Conservation (phyloP, 2,888 invertebrate species). For the Chymomyza amoena region DNA sequence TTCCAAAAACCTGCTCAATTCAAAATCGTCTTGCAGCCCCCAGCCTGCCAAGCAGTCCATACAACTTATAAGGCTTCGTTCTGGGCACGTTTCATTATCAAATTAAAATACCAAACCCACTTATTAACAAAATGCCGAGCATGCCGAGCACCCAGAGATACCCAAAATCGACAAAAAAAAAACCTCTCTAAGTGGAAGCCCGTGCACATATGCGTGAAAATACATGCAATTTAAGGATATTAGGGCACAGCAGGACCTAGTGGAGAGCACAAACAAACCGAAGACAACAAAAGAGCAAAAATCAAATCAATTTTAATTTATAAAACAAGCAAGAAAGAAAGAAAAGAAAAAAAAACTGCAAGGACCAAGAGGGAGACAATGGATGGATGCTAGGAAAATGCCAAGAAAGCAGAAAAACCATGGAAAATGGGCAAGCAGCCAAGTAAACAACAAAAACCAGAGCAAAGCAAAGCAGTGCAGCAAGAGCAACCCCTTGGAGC, state of each 20-base stretch:
- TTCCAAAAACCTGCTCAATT: not conserved
- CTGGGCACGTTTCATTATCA: conserved; percentile 32
- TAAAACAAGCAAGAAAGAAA: conserved; percentile 61
- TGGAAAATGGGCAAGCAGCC: conserved; percentile 26
- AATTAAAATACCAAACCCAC: conserved; percentile 46
- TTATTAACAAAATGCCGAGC: conserved; percentile 58
- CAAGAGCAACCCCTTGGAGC: conserved; percentile 48
- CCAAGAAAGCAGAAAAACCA: conserved; percentile 49
- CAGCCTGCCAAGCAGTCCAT: not conserved
- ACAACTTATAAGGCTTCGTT: not conserved
- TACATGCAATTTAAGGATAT: conserved; percentile 57
- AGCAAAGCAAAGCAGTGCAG: conserved; percentile 21
- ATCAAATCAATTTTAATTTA: conserved; percentile 74
- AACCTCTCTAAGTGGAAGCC: not conserved
- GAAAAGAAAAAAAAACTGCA: conserved; percentile 12
- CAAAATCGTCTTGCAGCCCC: not conserved
- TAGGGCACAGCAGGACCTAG: conserved; percentile 28
- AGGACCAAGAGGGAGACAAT: conserved; percentile 7
- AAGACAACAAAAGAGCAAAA: conserved; percentile 54
- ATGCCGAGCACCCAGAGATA: conserved; percentile 32
- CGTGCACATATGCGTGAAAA: conserved; percentile 25
- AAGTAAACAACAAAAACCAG: conserved; percentile 14
- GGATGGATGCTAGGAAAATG: conserved; percentile 41
- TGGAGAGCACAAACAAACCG: conserved; percentile 8
- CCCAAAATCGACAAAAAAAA: not conserved